Evolutionary conservation across 2,797 vertebrate species (phyloP).

Genomic region (Poecilia gillii): DNA sequence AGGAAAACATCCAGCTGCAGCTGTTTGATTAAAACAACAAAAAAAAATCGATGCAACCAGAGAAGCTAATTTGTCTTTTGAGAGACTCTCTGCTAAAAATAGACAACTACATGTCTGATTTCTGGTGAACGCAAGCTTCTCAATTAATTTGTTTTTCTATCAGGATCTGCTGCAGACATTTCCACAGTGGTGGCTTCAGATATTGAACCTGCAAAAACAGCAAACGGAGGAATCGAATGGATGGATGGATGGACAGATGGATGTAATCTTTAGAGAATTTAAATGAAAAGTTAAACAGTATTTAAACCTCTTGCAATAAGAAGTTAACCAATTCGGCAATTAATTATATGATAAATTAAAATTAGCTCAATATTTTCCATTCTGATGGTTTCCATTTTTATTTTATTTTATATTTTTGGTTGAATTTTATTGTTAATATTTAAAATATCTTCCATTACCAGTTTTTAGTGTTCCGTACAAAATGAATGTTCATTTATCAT

Average conservation of each 20-base stretch:
- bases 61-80: slow-evolving; percentile 44
- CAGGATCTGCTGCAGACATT: background rate
- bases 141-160: slow-evolving; percentile 2
- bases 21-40: slow-evolving; percentile 18
- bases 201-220: background rate
- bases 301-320: background rate
- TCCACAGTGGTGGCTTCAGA: background rate
- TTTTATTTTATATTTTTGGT: too few relatives aligned
- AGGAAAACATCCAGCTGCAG: slow-evolving; percentile 32
- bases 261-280: background rate
- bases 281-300: background rate
- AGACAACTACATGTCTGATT: slow-evolving; percentile 11
- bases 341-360: too few relatives aligned
- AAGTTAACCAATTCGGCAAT: too few relatives aligned
- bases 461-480: too few relatives aligned
- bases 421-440: too few relatives aligned
- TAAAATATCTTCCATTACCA: too few relatives aligned
- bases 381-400: too few relatives aligned
- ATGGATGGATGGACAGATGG: too few relatives aligned
- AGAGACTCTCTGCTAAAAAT: slow-evolving; percentile 39
- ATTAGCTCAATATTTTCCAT: too few relatives aligned
- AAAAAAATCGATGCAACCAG: slow-evolving; percentile 4
- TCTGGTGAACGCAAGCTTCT: slow-evolving; percentile 18
- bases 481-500: too few relatives aligned
- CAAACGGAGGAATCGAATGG: background rate